Evolutionary conservation across 2,797 vertebrate species (phyloP), one percentile per base, ranked within the genome.

Genomic region (Dendrocincla fuliginosa): DNA sequence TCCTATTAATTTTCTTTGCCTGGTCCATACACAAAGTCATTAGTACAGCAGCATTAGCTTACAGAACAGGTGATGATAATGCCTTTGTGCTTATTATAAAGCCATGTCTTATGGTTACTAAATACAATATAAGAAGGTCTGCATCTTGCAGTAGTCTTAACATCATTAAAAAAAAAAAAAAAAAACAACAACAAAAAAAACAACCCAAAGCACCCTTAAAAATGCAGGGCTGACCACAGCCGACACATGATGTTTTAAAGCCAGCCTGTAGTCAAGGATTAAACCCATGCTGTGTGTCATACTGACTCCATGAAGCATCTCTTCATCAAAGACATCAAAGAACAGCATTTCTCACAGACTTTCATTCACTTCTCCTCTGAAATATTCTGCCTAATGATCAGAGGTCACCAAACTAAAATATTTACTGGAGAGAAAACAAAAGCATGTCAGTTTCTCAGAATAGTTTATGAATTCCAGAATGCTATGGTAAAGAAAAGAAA

Each of bases 341-440:
- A 84, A 63, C 14, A 41, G 83, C 69, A 93, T 94, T 95, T 91
- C 49, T 93, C 57, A 85, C 30, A 42, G 30, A 68, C 56, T 28
- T 75, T 33, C 44, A 57, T 92, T 91, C 60, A 69, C 35, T 47
- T 76, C 61, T 53, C 9, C 87, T 83, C 76, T 94, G 37, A 87
- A 91, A 94, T 87, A 95, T 39, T 74, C 84, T 89, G 60, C 60
- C 79, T 87, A 82, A 90, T 33, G 64, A 89, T 64, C 53, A 84
- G 76, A 91, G 75, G 69, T 83, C 86, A 94, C 41, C 49, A 81
- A 87, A 80, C 27, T 75, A 87, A 77, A 93, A 92, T 24, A 71
- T 19, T 83, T 83, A 70, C 7, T 44, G 84, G 10, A 91, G 32
- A 49, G 70, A 80, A 94, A 87, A 60, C 41, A 60, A 92, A 91